Base-by-base conservation (phyloP, 2,797 vertebrate genomes). In the Coendou prehensilis region DNA sequence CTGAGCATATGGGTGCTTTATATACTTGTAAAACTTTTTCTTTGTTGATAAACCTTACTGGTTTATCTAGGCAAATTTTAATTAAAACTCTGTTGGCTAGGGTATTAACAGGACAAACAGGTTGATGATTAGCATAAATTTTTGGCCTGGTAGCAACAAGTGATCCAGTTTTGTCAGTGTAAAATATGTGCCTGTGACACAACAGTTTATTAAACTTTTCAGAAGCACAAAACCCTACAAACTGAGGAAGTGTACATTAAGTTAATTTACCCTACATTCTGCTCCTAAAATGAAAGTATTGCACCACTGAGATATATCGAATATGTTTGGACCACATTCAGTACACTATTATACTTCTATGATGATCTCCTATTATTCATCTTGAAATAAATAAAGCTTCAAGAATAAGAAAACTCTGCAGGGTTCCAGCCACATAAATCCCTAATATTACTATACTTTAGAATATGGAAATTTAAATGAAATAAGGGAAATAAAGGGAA, bases 401-500 rank as follows among this genome's bases (percentile, higher is more conserved):
- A 45, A 37, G 5, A 6, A 89, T n/a, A 78, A 87, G 28, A 86
- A 75, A 95, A 45, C 11, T 23, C 33, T 41, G 0, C 0, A 15
- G 15, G 2, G 50, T 92, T 64, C 33, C 18, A 85, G 22, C 3
- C 0, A 61, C 8, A 9, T 23, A 93, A 23, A 26, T 5, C 20
- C 1, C 7, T 57, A 33, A 33, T 67, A 86, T n/a, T 92, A 26
- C 9, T 3, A 57, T 73, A 61, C 2, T 89, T 89, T 13, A 79
- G 5, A 37, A 87, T 61, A 20, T 30, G 0, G 2, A 84, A 85
- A 73, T 98, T 95, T 94, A 92, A 96, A 50, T 37, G 82, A 86
- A 93, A 59, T 79, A 89, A 97, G 20, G 23, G 8, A 4, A 28
- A 81, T 9, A 45, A 92, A 91, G 13, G 26, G 56, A 96, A 96